Evolutionary conservation across 2,113 vertebrate species (phyloP).

Genomic region (Pelecanus crispus): DNA sequence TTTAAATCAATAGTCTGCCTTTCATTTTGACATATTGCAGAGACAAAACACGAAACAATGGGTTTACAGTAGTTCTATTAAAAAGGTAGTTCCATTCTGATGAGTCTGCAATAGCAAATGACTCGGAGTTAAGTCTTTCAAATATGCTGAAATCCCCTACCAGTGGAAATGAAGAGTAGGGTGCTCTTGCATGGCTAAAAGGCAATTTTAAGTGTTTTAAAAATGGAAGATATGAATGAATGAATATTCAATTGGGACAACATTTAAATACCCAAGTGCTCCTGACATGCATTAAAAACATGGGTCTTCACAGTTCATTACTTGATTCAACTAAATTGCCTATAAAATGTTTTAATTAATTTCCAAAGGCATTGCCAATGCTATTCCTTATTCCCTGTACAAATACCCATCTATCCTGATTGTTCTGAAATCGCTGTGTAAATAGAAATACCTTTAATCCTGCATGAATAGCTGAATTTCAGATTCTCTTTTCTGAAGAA

Average conservation of each 20-base stretch:
- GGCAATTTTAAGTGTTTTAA: neutral
- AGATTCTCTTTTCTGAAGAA: slow-evolving; percentile 30
- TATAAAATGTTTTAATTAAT: slow-evolving; percentile 63
- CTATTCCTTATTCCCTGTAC: slow-evolving; percentile 7
- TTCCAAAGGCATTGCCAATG: slow-evolving; percentile 46
- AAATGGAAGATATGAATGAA: neutral
- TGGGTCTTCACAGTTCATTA: slow-evolving; percentile 25
- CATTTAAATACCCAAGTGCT: neutral
- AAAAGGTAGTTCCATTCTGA: neutral
- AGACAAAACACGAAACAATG: neutral
- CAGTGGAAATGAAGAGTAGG: neutral
- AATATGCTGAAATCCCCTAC: neutral
- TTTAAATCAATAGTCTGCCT: neutral
- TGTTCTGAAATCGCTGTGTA: slow-evolving; percentile 39
- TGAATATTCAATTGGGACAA: neutral
- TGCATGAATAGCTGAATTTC: slow-evolving; percentile 17
- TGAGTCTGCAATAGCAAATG: neutral
- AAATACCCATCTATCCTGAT: slow-evolving; percentile 41
- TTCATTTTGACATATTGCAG: neutral
- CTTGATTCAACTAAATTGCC: slow-evolving; percentile 54
- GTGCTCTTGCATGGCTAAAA: neutral
- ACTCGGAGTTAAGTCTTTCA: neutral
- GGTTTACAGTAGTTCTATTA: neutral
- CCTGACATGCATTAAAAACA: neutral
- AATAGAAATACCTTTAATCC: slow-evolving; percentile 50